Evolutionary conservation across 2,113 vertebrate species (phyloP).

Genomic region (Choloepus hoffmanni): DNA sequence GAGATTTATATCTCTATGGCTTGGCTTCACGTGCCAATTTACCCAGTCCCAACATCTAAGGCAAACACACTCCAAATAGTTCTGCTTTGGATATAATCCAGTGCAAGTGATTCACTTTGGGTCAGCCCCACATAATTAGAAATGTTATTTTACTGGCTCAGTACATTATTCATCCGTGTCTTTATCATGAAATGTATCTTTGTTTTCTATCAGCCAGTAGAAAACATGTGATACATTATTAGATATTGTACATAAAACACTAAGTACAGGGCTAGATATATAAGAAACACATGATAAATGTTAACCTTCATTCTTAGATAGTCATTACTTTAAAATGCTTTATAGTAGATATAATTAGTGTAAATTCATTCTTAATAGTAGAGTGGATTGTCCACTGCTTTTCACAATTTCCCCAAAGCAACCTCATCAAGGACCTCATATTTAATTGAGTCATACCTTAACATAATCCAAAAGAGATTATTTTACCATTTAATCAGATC

Average conservation of each 20-base stretch:
- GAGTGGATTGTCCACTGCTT: background rate
- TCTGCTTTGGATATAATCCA: background rate
- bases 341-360: background rate
- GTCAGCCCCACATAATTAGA: background rate
- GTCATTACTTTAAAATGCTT: background rate
- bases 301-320: background rate
- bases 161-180: background rate
- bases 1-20: background rate
- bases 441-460: background rate
- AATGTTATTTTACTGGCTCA: background rate
- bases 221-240: background rate
- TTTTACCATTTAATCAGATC: background rate
- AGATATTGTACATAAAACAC: background rate
- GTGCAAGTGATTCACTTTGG: background rate
- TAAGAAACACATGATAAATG: background rate
- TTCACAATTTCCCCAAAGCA: background rate
- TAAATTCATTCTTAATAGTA: background rate
- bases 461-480: fast-evolving
- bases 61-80: background rate
- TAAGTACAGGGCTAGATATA: background rate
- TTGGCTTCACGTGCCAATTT: background rate
- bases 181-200: background rate
- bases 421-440: background rate
- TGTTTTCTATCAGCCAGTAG: background rate
- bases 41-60: background rate